Conservation (phyloP, 2,113 vertebrate species). For the Butorides virescens region DNA sequence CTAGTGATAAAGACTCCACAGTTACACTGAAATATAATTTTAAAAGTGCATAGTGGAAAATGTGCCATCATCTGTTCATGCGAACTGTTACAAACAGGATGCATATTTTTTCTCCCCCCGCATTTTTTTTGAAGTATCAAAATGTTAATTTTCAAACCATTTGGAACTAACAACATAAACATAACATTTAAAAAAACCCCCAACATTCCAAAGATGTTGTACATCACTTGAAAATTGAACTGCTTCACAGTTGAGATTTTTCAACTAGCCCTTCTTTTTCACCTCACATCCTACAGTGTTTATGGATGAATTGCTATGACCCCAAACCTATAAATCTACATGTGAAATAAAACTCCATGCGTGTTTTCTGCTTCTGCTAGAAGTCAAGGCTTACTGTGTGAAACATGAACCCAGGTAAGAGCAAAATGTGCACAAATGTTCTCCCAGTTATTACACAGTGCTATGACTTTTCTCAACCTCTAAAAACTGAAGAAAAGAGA, state of each 20-base stretch:
- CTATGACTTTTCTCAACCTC: not conserved
- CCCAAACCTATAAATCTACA: not conserved
- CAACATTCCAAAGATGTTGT: not conserved
- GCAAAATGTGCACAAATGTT: not conserved
- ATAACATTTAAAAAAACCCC: not conserved
- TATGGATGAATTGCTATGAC: not conserved
- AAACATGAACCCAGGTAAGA: not conserved
- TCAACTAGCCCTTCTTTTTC: not conserved
- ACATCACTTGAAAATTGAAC: not conserved
- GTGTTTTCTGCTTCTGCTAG: not conserved
- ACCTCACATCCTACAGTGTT: not conserved
- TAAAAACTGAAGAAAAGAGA: not conserved
- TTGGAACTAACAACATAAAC: not conserved
- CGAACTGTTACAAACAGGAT: not conserved
- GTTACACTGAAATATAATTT: conserved; percentile 21
- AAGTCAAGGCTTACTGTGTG: not conserved
- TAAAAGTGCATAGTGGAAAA: not conserved
- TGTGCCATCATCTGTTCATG: not conserved
- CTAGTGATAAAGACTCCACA: not conserved
- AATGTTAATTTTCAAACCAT: not conserved
- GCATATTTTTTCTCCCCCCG: not conserved
- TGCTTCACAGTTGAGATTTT: not conserved
- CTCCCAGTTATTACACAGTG: not conserved
- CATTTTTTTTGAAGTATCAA: not conserved
- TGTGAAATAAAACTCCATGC: rapidly evolving